phyloP scores from a whole-genome alignment of 2,113 vertebrate genomes.

The Poicephalus gulielmi region DNA sequence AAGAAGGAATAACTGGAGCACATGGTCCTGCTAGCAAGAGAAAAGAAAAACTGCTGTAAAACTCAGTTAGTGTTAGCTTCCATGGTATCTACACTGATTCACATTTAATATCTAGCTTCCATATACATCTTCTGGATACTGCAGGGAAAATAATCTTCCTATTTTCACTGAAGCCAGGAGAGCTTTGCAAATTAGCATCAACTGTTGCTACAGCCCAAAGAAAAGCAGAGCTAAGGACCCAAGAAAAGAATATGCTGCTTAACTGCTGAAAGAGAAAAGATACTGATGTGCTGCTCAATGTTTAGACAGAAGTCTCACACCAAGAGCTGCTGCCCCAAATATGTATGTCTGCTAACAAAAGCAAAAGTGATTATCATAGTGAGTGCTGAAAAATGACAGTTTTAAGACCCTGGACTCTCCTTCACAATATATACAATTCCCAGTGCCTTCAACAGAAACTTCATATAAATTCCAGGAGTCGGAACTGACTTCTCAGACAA shows the following conservation, averaged over 20 bases:
- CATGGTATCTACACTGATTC: neutral
- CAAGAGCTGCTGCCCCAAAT: neutral
- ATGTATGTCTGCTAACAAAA: neutral
- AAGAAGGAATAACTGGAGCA: neutral
- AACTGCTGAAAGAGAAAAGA: neutral
- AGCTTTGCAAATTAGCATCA: neutral
- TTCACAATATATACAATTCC: neutral
- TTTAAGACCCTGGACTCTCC: slow-evolving; percentile 28
- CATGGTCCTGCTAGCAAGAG: neutral
- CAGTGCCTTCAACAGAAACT: slow-evolving; percentile 24
- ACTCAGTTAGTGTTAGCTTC: neutral
- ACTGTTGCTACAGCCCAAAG: neutral
- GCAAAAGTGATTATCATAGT: neutral
- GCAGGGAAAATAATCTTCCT: neutral
- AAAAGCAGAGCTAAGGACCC: neutral
- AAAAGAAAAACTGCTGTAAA: neutral
- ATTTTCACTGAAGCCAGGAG: neutral
- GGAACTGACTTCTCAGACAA: slow-evolving; percentile 25
- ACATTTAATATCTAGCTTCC: neutral
- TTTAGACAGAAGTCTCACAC: neutral
- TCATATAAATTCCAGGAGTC: slow-evolving; percentile 20
- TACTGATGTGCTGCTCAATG: neutral
- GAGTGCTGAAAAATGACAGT: neutral
- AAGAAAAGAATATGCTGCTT: neutral
- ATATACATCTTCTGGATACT: neutral